Evolutionary conservation across 1,140 invertebrate genomes (phyloP).

Genomic region (Doryteuthis pealeii): DNA sequence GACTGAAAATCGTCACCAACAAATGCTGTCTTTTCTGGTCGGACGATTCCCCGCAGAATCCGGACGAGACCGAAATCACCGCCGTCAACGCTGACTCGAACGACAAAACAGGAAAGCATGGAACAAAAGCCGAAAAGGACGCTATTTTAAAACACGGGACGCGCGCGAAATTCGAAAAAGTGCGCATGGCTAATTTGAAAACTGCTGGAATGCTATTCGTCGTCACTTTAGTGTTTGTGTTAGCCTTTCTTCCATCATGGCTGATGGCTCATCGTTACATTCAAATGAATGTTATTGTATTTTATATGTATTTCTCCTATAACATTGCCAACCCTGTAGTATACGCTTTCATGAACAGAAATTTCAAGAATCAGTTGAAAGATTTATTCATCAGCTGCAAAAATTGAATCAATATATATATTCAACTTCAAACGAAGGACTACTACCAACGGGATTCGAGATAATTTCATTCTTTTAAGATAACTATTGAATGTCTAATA

Average conservation of each 20-base stretch:
- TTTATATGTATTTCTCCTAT: slow-evolving; percentile 57
- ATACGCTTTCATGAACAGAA: slow-evolving; percentile 58
- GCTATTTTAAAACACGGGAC: slow-evolving; percentile 30
- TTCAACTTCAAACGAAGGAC: too few species aligned
- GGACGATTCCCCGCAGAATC: slow-evolving; percentile 21
- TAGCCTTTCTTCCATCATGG: slow-evolving; percentile 52
- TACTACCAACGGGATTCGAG: too few species aligned
- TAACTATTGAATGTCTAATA: too few species aligned
- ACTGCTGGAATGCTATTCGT: slow-evolving; percentile 55
- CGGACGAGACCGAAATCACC: slow-evolving; percentile 19
- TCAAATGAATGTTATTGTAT: slow-evolving; percentile 45
- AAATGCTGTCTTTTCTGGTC: slow-evolving; percentile 30
- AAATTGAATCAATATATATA: slow-evolving; percentile 4
- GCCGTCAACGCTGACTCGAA: not conserved
- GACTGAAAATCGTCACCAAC: slow-evolving; percentile 33
- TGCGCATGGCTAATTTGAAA: slow-evolving; percentile 52
- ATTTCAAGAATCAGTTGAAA: slow-evolving; percentile 52
- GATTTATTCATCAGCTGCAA: slow-evolving; percentile 30
- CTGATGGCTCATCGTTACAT: slow-evolving; percentile 47
- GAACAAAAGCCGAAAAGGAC: slow-evolving; percentile 32
- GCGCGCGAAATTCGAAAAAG: slow-evolving; percentile 38
- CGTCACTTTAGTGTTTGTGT: slow-evolving; percentile 51
- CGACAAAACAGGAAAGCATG: not conserved
- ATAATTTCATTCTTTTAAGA: too few species aligned
- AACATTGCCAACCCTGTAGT: slow-evolving; percentile 58